Percentiles rank a stretch among this genome's conserved stretches.
These are phyloP conservation scores for Arctia plantaginis DNA, from an alignment of 2,888 invertebrate species.

Conservation along the genomic window DNA sequence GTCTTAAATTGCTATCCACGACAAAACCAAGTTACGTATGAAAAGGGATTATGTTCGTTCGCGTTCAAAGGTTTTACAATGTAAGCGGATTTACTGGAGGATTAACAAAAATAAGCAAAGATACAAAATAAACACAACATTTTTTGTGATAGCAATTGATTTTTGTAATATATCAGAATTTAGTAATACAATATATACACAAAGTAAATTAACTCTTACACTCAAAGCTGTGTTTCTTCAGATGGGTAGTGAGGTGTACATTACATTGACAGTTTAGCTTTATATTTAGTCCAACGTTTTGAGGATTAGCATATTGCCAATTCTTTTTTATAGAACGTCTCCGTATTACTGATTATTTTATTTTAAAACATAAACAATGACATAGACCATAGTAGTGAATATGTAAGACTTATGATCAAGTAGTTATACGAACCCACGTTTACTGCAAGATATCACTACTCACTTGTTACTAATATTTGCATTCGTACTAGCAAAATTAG, in stretches of 20 bases:
- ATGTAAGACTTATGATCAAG: too few relatives aligned
- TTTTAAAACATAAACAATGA: not conserved
- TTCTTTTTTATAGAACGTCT: too few relatives aligned
- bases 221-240: not conserved
- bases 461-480: too few relatives aligned
- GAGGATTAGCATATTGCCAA: not conserved
- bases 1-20: conserved; percentile 49
- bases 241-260: not conserved
- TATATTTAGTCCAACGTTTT: not conserved
- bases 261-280: not conserved
- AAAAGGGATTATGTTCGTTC: conserved; percentile 65
- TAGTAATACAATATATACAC: conserved; percentile 1
- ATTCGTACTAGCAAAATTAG: too few relatives aligned
- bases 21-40: conserved; percentile 42
- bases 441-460: too few relatives aligned
- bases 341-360: not conserved
- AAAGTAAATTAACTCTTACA: not conserved
- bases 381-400: too few relatives aligned
- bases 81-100: conserved; percentile 70
- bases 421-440: too few relatives aligned
- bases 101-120: conserved; percentile 68
- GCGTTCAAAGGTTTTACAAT: conserved; percentile 65
- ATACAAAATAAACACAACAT: conserved; percentile 60
- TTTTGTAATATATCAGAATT: conserved; percentile 35
- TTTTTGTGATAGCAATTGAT: conserved; percentile 53